Percentiles rank a stretch among this genome's conserved stretches.
These are phyloP conservation scores for Axea sp. DNA, from an alignment of 2,888 invertebrate genomes.

Conservation along the genomic window DNA sequence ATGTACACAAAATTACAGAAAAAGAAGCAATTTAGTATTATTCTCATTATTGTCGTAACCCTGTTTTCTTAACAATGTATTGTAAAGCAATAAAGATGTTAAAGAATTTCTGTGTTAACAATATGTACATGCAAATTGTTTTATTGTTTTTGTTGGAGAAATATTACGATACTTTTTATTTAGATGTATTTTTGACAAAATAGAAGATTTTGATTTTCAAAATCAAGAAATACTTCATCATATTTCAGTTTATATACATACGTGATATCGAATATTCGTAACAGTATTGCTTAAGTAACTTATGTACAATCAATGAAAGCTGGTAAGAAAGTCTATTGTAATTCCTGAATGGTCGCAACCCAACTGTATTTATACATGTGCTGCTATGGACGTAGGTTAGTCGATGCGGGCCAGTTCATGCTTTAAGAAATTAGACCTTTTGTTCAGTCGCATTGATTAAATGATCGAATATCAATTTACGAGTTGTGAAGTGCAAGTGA, in stretches of 20 bases:
- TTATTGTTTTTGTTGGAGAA: too few species aligned
- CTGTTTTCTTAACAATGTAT: too few species aligned
- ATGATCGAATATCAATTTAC: constrained; percentile 51
- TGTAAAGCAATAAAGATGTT: not conserved
- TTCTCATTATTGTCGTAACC: too few species aligned
- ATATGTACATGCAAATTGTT: too few species aligned
- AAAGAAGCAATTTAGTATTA: too few species aligned
- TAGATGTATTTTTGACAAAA: too few species aligned
- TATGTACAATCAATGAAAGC: constrained; percentile 78
- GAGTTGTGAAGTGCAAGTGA: constrained; percentile 66
- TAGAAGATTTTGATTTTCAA: too few species aligned
- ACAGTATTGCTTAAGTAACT: constrained; percentile 78
- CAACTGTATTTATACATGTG: constrained; percentile 79
- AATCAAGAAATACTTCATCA: constrained; percentile 55
- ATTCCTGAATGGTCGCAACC: constrained; percentile 78
- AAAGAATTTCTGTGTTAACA: not conserved
- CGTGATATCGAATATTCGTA: constrained; percentile 75
- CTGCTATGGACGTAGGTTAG: constrained; percentile 76
- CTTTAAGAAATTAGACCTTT: constrained; percentile 71
- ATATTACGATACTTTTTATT: too few species aligned
- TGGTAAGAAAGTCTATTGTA: constrained; percentile 79
- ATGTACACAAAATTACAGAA: too few species aligned
- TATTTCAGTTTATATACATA: constrained; percentile 62
- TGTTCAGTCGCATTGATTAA: constrained; percentile 61
- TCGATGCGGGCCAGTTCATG: constrained; percentile 72